phyloP scores from a whole-genome alignment of 2,888 invertebrate species.

The Argyresthia goedartella region DNA sequence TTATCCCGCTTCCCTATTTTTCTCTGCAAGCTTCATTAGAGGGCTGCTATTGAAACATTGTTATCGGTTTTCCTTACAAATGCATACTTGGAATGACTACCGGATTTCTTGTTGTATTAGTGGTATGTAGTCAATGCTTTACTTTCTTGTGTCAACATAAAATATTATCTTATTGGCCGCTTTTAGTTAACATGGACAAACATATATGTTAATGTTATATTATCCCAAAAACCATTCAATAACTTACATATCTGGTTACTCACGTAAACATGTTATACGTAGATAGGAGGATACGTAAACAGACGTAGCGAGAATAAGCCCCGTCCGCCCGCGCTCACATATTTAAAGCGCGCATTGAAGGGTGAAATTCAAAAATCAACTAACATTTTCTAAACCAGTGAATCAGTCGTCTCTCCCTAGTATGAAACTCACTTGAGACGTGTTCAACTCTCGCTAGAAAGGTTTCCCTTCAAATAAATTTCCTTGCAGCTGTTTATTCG shows the following conservation, averaged over 20 bases:
- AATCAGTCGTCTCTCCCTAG: conserved; percentile 51
- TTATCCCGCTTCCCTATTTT: conserved; percentile 16
- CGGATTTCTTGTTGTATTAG: no score
- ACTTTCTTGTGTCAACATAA: neutral
- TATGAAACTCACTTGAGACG: conserved; percentile 38
- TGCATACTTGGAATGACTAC: no score
- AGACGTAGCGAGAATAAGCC: neutral
- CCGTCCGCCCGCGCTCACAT: conserved; percentile 19
- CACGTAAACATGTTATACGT: no score
- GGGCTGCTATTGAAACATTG: neutral
- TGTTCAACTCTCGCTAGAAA: conserved; percentile 52
- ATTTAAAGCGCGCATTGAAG: conserved; percentile 46
- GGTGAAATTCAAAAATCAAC: conserved; percentile 68
- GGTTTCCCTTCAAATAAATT: conserved; percentile 56
- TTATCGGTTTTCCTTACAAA: no score
- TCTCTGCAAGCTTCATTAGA: conserved; percentile 1
- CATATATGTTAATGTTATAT: no score
- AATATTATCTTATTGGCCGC: neutral
- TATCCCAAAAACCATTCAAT: no score
- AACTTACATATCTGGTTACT: no score
- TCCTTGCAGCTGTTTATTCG: conserved; percentile 44
- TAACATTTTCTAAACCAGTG: conserved; percentile 64
- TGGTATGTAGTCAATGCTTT: neutral
- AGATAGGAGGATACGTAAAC: no score
- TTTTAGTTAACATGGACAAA: no score